Base-by-base conservation (phyloP, 2,888 invertebrate species). In the Apomyelois bistriatella region DNA sequence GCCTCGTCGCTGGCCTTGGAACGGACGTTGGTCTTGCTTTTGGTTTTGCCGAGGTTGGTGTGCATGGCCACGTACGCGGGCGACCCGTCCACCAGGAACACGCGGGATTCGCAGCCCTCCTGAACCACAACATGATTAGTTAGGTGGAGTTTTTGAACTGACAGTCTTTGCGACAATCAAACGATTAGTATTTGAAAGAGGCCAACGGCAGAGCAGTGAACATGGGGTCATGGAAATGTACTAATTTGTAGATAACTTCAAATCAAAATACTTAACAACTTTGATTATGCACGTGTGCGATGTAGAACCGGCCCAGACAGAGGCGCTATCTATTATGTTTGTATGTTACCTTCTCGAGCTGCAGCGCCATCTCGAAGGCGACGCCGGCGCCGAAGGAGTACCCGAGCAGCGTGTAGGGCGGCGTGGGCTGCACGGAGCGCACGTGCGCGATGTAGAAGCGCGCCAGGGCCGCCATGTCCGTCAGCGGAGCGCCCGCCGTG, bases 381-480 rank as follows among this genome's bases (percentile, higher is more conserved):
- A 99, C 95, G 65, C 95, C 94, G 40, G 97, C 97, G 58, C 99
- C 99, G 83, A 97, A 99, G 0, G 99, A 99, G 87, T 99, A 99
- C 1, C 99, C 99, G 42, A 96, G 93, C 60, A 99, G 88, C 49
- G 94, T 93, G 91, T 97, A 98, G 2, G 98, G 98, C 58, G 97
- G 96, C 55, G 90, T 83, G 7, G 94, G 93, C 85, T 97, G 97
- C 46, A 95, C 88, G 51, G 92, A 91, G 74, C 94, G 94, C 70
- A 98, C 93, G 80, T 95, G 93, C 78, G 86, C 74, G 22, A 96
- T 89, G 82, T 96, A 96, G 84, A 91, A 94, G 41, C 84, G 76
- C 3, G 98, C 97, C 58, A 98, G 91, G 48, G 93, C 91, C 10
- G 92, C 81, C 62, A 98, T 93, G 51, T 94, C 93, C 9, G 91